Conservation (phyloP, 53 echinoderm and acorn worm genomes). For the Holothuria scabra region DNA sequence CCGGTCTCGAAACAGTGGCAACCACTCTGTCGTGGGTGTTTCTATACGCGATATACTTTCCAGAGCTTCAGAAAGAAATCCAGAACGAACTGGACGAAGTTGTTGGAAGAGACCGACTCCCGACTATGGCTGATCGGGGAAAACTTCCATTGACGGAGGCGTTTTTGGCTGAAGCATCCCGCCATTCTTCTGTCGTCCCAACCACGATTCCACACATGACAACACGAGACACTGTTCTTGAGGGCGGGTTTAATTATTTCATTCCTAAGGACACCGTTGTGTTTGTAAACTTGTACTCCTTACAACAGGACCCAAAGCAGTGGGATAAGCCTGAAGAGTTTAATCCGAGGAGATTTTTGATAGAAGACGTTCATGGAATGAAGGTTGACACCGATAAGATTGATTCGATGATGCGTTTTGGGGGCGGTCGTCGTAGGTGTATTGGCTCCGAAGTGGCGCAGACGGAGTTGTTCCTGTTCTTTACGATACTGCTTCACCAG, state of each 20-base stretch:
- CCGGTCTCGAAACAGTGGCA: conserved; percentile 84
- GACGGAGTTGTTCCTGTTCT: conserved; percentile 70
- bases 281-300: conserved; percentile 73
- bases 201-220: conserved; percentile 71
- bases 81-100: conserved; percentile 76
- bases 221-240: conserved; percentile 72
- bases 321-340: conserved; percentile 52
- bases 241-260: conserved; percentile 65
- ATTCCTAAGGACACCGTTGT: conserved; percentile 88
- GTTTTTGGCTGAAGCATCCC: conserved; percentile 64
- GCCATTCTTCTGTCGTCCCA: conserved; percentile 64
- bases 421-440: conserved; percentile 68
- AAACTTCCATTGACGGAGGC: conserved; percentile 75
- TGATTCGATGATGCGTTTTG: conserved; percentile 58
- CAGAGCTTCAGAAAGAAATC: conserved; percentile 67
- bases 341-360: conserved; percentile 44
- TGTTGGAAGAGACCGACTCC: conserved; percentile 64
- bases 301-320: conserved; percentile 36
- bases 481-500: conserved; percentile 65
- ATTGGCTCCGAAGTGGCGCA: conserved; percentile 69
- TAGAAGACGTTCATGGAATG: conserved; percentile 53
- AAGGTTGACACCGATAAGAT: conserved; percentile 56
- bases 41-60: conserved; percentile 63
- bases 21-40: conserved; percentile 68
- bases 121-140: conserved; percentile 54